Base-by-base conservation (phyloP, 1,140 invertebrate species). In the Dendrolimus punctatus region DNA sequence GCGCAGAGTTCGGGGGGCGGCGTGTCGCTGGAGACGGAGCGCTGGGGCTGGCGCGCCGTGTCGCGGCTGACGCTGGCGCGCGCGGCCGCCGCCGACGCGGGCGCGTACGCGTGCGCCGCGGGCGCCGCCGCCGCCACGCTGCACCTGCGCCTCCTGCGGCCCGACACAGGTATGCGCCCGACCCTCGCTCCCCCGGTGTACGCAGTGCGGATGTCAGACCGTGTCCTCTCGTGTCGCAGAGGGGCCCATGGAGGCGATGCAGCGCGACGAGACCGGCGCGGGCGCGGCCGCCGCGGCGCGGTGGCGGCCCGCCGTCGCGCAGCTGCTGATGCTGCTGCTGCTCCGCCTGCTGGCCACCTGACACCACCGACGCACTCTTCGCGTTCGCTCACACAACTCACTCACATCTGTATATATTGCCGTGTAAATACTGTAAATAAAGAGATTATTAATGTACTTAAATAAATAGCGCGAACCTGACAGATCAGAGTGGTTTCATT, bases 21-120 rank as follows among this genome's bases (percentile, higher is more conserved):
- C 54, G 72, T 84, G 58, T 76, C 73, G 46, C 64, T 87, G 66
- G 79, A 79, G 51, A 74, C 78, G 55, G 75, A 81, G 70, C 77
- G 84, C 8, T 76, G 74, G 63, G 58, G 70, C 56, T 66, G 60
- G 37, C 66, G 75, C 46, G 73, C 60, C 49, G 54, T 59, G 42
- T 82, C 81, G 50, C 72, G 75, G 43, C 71, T 87, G 38, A 80
- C 79, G 61, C 73, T 87, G 64, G 76, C 70, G 40, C 60, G 46
- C 51, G 59, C 80, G 56, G 40, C 47, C 41, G 49, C 58, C 10
- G 50, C 23, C 6, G 76, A 83, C 69, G 69, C 71, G 42, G 83
- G 80, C 45, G 65, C 57, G 40, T 85, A 84, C 66, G 41, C 59
- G 43, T 85, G 81, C 68, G 60, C 40, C 38, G 73, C 66, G 39